Evolutionary conservation across 2,888 invertebrate genomes (phyloP).

Genomic region (Caenorhabditis macrosperma): DNA sequence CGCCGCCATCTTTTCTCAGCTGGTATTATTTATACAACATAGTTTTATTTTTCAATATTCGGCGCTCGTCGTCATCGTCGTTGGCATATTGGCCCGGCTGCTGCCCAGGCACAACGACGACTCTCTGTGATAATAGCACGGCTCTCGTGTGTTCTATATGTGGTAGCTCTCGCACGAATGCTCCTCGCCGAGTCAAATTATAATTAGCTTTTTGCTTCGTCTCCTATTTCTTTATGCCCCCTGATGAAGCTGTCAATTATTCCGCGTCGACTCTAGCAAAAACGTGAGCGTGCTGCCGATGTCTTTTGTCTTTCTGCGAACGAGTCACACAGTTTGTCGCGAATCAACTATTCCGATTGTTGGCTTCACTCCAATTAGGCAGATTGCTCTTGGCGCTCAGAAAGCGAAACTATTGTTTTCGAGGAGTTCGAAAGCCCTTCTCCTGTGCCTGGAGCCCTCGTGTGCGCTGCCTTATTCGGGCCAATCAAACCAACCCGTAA

Average conservation of each 20-base stretch:
- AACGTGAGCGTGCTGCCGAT: conserved; percentile 5
- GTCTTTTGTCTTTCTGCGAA: not conserved
- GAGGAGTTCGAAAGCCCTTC: conserved; percentile 22
- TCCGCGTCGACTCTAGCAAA: conserved; percentile 21
- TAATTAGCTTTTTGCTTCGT: conserved; percentile 56
- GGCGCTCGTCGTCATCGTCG: not conserved
- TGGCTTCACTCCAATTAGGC: conserved; percentile 19
- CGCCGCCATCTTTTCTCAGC: not conserved
- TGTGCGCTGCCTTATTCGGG: not conserved
- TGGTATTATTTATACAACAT: conserved; percentile 11
- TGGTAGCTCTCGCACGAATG: conserved; percentile 48
- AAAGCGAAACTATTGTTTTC: not conserved
- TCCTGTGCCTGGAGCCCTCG: not conserved
- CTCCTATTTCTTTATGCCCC: conserved; percentile 54
- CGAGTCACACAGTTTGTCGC: not conserved
- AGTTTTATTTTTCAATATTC: conserved; percentile 2
- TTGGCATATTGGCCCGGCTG: not conserved
- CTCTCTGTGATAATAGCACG: conserved; percentile 1
- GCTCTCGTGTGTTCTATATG: conserved; percentile 9
- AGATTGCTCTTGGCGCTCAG: conserved; percentile 12
- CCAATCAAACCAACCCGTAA: conserved; percentile 2
- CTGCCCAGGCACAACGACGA: not conserved
- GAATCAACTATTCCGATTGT: not conserved
- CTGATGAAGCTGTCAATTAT: conserved; percentile 50
- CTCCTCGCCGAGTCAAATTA: conserved; percentile 51